Evolutionary conservation across 2,113 vertebrate species (phyloP), one percentile per base, ranked within the genome.

Genomic region (Alethe diademata): DNA sequence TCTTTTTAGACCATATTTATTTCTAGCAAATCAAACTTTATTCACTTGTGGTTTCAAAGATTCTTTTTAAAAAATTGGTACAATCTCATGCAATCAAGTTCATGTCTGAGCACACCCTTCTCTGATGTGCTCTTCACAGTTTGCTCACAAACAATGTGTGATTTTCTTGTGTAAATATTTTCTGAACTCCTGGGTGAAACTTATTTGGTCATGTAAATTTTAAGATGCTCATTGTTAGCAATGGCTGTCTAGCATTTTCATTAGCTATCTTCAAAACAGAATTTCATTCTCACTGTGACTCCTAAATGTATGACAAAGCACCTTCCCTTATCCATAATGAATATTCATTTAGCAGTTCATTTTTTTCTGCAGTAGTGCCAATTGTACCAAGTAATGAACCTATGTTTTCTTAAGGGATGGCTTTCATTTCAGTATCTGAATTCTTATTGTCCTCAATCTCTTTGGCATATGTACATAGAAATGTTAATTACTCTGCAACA

Each of bases 331-430:
- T 62, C 56, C 11, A 0, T 73, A 84, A 88, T 76, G 36, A 92
- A 74, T 86, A 95, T 70, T 76, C 57, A 88, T 86, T 80, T 83
- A 88, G 57, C 26, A 35, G 35, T 57, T 86, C 24, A 38, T 67
- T 78, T 90, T 78, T 80, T 78, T 22, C 23, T 80, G 40, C 19
- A 42, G 36, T 48, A 74, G 23, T 88, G 54, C 6, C 35, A 66
- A 22, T 53, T 54, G 12, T 70, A 65, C 45, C 22, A 70, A 70
- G 29, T 62, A 86, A 90, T 23, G 29, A 92, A 78, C 12, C 40
- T 74, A 43, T 62, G 35, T 92, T 93, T 88, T 92, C 89, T 94
- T 83, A 88, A 86, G 69, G 56, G 47, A 92, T 65, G 43, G 25
- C 4, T 91, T 93, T 93, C 47, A 40, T 91, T 92, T 86, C 65